Percentiles rank a stretch among this genome's conserved stretches.
Conservation (phyloP, 2,113 vertebrate species). For the Ochotona curzoniae region DNA sequence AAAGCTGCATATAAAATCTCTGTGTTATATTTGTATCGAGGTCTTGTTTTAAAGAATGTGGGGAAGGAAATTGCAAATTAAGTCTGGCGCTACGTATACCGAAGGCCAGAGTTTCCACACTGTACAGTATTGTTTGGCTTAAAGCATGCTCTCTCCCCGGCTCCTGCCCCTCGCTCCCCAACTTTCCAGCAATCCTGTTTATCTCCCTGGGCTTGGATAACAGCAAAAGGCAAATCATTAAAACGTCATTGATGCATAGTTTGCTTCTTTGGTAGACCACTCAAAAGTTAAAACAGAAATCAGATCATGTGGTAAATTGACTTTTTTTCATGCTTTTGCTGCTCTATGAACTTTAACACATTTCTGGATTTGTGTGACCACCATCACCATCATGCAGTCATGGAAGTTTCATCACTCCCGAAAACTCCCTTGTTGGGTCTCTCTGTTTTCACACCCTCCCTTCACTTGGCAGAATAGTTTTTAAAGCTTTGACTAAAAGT, state of each 20-base stretch:
- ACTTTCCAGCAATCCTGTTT: not conserved
- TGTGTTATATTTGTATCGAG: slow-evolving; percentile 67
- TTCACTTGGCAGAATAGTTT: not conserved
- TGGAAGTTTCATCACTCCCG: not conserved
- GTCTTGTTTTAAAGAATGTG: slow-evolving; percentile 76
- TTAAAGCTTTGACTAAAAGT: not conserved
- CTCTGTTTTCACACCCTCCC: not conserved
- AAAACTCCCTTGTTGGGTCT: too few species aligned
- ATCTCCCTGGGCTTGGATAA: not conserved
- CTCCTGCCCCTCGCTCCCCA: not conserved
- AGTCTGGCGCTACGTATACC: slow-evolving; percentile 31
- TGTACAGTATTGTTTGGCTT: slow-evolving; percentile 41
- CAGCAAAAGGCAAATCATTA: not conserved
- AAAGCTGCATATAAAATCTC: slow-evolving; percentile 75
- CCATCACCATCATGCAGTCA: not conserved
- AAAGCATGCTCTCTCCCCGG: not conserved
- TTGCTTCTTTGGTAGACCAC: slow-evolving; percentile 41
- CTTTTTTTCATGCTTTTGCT: slow-evolving; percentile 12
- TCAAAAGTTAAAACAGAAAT: not conserved
- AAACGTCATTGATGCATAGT: not conserved
- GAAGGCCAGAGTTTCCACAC: slow-evolving; percentile 39
- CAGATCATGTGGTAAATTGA: not conserved
- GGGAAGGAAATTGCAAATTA: slow-evolving; percentile 84
- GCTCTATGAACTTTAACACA: not conserved
- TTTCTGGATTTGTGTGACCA: not conserved